A percentile compares a stretch with the other conserved stretches of the same genome.
Conservation (phyloP, 1,140 invertebrate genomes). For the Dysdera silvatica region DNA sequence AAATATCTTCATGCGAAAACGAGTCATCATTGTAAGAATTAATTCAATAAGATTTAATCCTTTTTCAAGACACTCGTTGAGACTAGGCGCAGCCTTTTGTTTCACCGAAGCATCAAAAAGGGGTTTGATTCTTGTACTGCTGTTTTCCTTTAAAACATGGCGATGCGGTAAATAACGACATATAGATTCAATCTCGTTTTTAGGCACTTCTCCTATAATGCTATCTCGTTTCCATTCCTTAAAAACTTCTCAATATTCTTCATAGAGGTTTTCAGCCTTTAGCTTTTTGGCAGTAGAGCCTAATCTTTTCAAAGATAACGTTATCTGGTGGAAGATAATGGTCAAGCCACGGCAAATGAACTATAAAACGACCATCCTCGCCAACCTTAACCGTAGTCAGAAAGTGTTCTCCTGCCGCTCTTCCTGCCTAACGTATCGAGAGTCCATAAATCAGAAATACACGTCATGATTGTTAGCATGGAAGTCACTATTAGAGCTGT, state of each 20-base stretch:
- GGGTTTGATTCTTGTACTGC: conserved; percentile 24
- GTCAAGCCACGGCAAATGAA: background rate
- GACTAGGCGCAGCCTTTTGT: background rate
- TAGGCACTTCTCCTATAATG: conserved; percentile 37
- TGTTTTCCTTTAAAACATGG: conserved; percentile 28
- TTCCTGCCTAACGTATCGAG: too few relatives aligned
- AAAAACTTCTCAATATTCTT: conserved; percentile 33
- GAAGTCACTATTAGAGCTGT: too few relatives aligned
- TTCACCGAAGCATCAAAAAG: conserved; percentile 17
- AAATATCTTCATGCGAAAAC: conserved; percentile 11
- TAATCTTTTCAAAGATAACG: background rate
- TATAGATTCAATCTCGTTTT: conserved; percentile 18
- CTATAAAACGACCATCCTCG: background rate
- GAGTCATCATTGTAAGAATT: conserved; percentile 35
- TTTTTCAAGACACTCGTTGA: conserved; percentile 16
- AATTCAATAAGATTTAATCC: conserved; percentile 9
- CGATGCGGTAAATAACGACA: conserved; percentile 39
- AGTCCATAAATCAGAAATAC: too few relatives aligned
- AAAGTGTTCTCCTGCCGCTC: background rate
- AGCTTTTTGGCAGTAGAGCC: background rate
- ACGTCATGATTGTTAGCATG: too few relatives aligned
- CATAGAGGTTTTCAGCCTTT: background rate
- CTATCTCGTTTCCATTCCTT: conserved; percentile 35
- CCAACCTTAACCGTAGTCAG: background rate
- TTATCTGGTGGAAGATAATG: background rate